Evolutionary conservation across 2,113 vertebrate genomes (phyloP), one percentile per base, ranked within the genome.

Genomic region (Etia nguti): DNA sequence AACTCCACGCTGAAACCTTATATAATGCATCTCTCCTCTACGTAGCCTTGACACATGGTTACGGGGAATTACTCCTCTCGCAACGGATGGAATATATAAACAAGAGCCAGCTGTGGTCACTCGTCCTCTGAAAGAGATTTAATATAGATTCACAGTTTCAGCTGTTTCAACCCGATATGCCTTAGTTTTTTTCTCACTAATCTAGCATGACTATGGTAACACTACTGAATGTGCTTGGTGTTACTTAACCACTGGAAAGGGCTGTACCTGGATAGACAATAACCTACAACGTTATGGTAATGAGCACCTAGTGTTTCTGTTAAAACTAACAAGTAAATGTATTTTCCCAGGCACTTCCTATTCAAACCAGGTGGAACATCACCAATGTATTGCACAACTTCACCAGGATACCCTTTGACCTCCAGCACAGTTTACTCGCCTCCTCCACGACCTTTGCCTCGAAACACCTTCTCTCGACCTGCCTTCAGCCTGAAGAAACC

Each of bases 391-490:
- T 99, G 98, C 97, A 98, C 98, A 26, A 97, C 98, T 0, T 98
- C 98, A 5, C 99, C 98, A 0, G 98, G 98, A 92, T 99, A 99
- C 93, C 99, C 99, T 79, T 93, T 99, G 97, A 99, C 98, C 5
- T 99, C 99, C 95, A 99, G 98, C 97, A 99, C 99, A 41, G 99
- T 99, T 93, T 99, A 99, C 95, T 99, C 99, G 0, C 98, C 99
- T 29, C 98, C 98, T 2, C 98, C 99, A 8, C 97, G 99, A 12
- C 99, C 99, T 77, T 97, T 99, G 91, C 98, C 99, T 38, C 97
- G 98, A 70, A 98, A 97, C 96, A 98, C 98, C 87, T 99, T 99
- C 95, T 97, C 98, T 85, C 97, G 98, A 56, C 98, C 98, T 3
- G 97, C 98, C 94, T 99, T 99, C 96, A 98, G 96, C 95, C 97